These are phyloP conservation scores for Variabilichromis moorii DNA, from an alignment of 2,113 vertebrate species.

Conservation along the genomic window DNA sequence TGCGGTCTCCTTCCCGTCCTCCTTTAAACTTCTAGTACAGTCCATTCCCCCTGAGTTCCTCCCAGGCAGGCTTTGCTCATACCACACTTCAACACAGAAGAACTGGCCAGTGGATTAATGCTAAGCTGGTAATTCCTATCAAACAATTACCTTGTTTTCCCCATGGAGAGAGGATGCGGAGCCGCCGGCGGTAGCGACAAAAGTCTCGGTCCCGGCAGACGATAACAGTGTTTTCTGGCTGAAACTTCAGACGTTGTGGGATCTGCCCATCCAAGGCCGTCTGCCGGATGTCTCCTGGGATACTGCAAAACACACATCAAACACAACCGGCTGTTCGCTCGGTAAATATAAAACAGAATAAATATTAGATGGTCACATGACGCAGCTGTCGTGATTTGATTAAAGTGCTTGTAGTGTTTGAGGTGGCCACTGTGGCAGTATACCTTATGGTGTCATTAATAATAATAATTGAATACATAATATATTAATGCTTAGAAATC, in stretches of 20 bases:
- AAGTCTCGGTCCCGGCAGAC: background rate
- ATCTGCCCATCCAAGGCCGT: constrained; percentile 30
- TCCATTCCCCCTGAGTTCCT: background rate
- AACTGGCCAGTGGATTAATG: background rate
- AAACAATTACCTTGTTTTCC: background rate
- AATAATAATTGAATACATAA: background rate
- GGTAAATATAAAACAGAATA: background rate
- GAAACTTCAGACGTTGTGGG: constrained; percentile 18
- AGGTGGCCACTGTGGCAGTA: background rate
- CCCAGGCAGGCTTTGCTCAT: background rate
- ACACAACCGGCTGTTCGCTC: background rate
- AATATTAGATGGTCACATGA: constrained; percentile 18
- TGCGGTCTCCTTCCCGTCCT: background rate
- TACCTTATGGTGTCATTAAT: background rate
- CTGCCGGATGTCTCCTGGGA: background rate
- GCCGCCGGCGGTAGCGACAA: background rate
- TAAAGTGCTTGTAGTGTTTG: background rate
- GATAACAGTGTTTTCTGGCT: constrained; percentile 6
- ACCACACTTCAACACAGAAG: background rate
- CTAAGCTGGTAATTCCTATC: constrained; percentile 2
- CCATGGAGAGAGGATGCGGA: background rate
- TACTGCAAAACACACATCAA: background rate
- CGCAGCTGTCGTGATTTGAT: background rate
- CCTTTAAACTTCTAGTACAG: background rate
- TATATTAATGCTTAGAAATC: background rate